Base-by-base conservation (phyloP, 2,888 invertebrate species). In the Aelia acuminata region DNA sequence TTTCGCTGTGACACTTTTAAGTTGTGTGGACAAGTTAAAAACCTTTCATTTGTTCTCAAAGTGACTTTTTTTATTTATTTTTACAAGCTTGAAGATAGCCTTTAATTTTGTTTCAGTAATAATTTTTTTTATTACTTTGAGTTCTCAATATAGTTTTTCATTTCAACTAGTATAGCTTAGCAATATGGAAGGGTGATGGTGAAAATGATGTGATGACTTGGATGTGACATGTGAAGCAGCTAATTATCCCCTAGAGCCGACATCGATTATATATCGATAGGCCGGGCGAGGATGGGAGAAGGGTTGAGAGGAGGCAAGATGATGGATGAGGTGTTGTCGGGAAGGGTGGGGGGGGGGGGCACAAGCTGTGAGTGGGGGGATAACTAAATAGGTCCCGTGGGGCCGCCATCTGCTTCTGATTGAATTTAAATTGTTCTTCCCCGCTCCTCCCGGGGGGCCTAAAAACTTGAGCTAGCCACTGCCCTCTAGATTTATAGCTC, bases 361-460 rank as follows among this genome's bases (percentile, higher is more conserved):
- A 31, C 63, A n/a, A 63, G 63, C 4, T 18, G 84, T 11, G 39
- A 35, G 31, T 50, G 53, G 53, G 48, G 43, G 48, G 43, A 4
- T 4, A 4, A 31, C 31, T 63, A 63, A n/a, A 63, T 63, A 13
- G 26, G 31, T 63, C 63, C 63, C 63, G n/a, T n/a, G 39, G 63
- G 63, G 84, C 84, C 49, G 48, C 49, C 84, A 84, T 84, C 49
- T 47, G 31, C 47, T 49, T 49, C 31, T 49, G 48, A 84, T 84
- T 84, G 48, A 49, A 49, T 49, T 84, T 84, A 47, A 84, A 48
- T 49, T 49, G 31, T 31, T 84, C 49, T 13, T 22, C 43, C 84
- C 43, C 35, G 2, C 84, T n/a, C 49, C 15, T 18, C 48, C 84
- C 47, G 49, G 26, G 31, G 63, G 63, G 63, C 63, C 63, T 31